Percentiles rank a stretch among this genome's conserved stretches.
These are phyloP conservation scores for Heliocidaris erythrogramma DNA, from an alignment of 35 echinoderm and acorn worm genomes.

Conservation along the genomic window DNA sequence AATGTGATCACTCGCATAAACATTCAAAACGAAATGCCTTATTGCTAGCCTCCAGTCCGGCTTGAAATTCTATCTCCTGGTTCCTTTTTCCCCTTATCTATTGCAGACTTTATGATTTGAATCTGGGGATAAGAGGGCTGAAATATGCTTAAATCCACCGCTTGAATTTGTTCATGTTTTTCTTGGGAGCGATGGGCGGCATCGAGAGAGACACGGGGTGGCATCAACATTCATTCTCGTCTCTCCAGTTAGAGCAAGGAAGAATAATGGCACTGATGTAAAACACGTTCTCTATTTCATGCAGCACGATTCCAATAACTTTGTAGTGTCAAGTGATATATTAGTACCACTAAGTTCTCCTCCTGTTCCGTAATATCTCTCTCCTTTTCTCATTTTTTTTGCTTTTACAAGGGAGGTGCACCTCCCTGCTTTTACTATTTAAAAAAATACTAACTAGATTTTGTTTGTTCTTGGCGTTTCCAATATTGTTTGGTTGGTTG, in stretches of 20 bases:
- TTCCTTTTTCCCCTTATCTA: not conserved
- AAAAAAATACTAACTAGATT: too few relatives aligned
- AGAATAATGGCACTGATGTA: not conserved
- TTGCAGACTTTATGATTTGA: not conserved
- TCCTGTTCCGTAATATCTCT: too few relatives aligned
- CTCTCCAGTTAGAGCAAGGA: not conserved
- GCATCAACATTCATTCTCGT: not conserved
- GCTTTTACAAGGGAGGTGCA: too few relatives aligned
- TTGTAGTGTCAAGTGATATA: too few relatives aligned
- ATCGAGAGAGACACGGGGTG: not conserved
- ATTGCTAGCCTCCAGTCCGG: not conserved
- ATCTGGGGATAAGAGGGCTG: not conserved
- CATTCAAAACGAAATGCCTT: not conserved
- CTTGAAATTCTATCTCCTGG: not conserved
- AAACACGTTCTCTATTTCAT: too few relatives aligned
- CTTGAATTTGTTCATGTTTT: not conserved
- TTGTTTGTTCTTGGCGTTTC: too few relatives aligned
- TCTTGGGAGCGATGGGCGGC: not conserved
- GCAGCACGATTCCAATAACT: too few relatives aligned
- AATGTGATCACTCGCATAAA: conserved; percentile 1
- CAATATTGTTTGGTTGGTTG: too few relatives aligned
- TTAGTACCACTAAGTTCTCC: too few relatives aligned
- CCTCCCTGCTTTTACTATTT: too few relatives aligned
- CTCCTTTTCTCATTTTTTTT: too few relatives aligned
- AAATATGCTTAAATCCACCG: not conserved